phyloP scores from a whole-genome alignment of 2,797 vertebrate species.

The Malurus splendens region DNA sequence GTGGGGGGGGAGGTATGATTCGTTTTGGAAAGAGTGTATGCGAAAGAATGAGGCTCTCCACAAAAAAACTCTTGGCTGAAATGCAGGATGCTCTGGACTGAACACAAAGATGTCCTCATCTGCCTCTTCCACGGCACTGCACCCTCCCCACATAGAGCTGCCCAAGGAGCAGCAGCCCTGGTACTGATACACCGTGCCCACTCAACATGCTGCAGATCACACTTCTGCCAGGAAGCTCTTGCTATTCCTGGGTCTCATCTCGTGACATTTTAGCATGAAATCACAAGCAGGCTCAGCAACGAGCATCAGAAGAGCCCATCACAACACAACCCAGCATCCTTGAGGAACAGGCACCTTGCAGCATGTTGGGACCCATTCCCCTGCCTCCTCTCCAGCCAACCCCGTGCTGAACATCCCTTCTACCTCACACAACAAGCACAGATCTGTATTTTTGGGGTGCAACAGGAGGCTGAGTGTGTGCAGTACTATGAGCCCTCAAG shows the following conservation, averaged over 20 bases:
- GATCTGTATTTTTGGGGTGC: neutral
- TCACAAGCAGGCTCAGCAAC: neutral
- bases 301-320: neutral
- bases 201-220: neutral
- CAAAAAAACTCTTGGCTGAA: neutral
- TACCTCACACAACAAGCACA: neutral
- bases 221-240: neutral
- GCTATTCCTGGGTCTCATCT: slow-evolving; percentile 9
- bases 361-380: neutral
- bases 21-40: neutral
- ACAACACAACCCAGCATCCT: neutral
- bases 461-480: rapidly evolving
- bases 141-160: neutral
- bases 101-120: neutral
- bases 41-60: neutral
- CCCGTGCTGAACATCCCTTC: neutral
- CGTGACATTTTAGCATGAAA: neutral
- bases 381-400: neutral
- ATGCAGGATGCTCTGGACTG: neutral
- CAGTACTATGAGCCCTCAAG: rapidly evolving
- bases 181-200: neutral
- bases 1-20: neutral
- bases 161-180: neutral
- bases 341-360: rapidly evolving
- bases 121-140: neutral